These are phyloP conservation scores for Atopsyche davidsoni DNA, from an alignment of 1,140 invertebrate species.

Conservation along the genomic window DNA sequence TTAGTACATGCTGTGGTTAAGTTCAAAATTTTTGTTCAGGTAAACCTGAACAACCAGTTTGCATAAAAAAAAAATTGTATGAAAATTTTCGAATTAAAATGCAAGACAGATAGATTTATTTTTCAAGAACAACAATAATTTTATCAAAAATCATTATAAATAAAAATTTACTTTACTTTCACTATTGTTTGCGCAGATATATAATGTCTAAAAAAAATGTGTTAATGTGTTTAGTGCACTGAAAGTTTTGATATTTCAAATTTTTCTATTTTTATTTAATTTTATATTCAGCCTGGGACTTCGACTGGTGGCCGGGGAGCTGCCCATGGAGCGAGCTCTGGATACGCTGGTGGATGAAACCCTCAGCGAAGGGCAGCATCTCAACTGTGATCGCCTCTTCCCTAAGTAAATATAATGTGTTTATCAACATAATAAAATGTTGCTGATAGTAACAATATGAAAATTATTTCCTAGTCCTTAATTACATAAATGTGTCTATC, in stretches of 20 bases:
- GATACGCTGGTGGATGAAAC: slow-evolving; percentile 46
- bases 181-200: background rate
- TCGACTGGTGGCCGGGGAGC: slow-evolving; percentile 46
- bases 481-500: background rate
- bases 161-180: background rate
- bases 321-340: slow-evolving; percentile 44
- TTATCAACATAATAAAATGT: background rate
- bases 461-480: background rate
- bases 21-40: too few species aligned
- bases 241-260: background rate
- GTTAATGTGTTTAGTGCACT: background rate
- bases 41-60: too few species aligned
- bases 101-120: background rate
- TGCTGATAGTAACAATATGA: background rate
- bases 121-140: background rate
- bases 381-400: slow-evolving; percentile 47
- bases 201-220: background rate
- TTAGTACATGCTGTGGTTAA: too few species aligned
- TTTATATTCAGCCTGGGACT: slow-evolving; percentile 46
- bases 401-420: slow-evolving; percentile 39
- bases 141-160: background rate
- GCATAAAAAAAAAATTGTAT: too few species aligned
- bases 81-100: background rate
- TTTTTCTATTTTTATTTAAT: slow-evolving; percentile 7
- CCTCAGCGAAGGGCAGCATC: slow-evolving; percentile 39